Conservation (phyloP, 2,113 vertebrate genomes). For the Gobius niger region DNA sequence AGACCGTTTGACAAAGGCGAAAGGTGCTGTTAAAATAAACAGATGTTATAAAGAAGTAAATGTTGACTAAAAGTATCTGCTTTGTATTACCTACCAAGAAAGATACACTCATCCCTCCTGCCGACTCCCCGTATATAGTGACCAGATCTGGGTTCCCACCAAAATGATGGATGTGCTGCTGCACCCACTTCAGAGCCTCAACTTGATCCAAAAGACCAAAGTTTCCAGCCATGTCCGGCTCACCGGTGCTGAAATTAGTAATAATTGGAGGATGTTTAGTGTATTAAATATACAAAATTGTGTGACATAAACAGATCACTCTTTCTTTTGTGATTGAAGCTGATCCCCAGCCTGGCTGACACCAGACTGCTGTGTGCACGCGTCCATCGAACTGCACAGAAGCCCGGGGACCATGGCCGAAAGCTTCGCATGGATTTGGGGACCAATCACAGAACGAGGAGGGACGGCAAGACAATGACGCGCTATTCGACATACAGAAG, state of each 20-base stretch:
- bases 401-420: too few relatives aligned
- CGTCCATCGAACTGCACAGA: too few relatives aligned
- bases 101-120: conserved; percentile 84
- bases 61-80: not conserved
- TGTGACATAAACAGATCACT: too few relatives aligned
- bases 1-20: conserved; percentile 80
- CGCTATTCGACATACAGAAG: too few relatives aligned
- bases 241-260: conserved; percentile 80
- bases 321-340: not conserved
- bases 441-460: too few relatives aligned
- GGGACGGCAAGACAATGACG: too few relatives aligned
- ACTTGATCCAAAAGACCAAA: conserved; percentile 87
- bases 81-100: conserved; percentile 70
- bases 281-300: too few relatives aligned
- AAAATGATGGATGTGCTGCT: conserved; percentile 85
- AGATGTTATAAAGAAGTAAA: not conserved
- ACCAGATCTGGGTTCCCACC: conserved; percentile 84
- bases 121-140: conserved; percentile 88
- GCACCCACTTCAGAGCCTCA: conserved; percentile 84
- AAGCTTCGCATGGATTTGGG: too few relatives aligned
- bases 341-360: too few relatives aligned
- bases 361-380: too few relatives aligned
- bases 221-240: conserved; percentile 82
- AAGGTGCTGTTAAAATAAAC: conserved; percentile 71
- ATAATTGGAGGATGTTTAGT: not conserved